These are phyloP conservation scores for Zoroaster sp. DNA, from an alignment of 53 echinoderm and acorn worm species.

Conservation along the genomic window DNA sequence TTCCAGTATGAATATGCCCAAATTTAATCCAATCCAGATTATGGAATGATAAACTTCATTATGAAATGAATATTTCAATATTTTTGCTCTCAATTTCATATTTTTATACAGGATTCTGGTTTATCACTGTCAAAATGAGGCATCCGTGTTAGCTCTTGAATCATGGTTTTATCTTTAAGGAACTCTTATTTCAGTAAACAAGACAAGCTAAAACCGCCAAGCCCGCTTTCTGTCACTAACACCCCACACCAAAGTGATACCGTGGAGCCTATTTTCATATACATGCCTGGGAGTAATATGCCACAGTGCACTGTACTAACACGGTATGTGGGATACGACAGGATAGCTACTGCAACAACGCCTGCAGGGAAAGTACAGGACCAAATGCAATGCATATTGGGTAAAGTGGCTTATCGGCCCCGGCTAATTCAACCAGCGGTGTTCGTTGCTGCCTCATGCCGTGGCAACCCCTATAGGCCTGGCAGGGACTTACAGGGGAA, in stretches of 20 bases:
- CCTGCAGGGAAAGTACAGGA: not conserved
- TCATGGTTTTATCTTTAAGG: not conserved
- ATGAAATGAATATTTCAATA: not conserved
- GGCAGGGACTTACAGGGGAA: not conserved
- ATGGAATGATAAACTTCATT: not conserved
- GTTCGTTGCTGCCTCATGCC: constrained; percentile 39
- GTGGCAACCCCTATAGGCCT: constrained; percentile 45
- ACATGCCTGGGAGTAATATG: constrained; percentile 4
- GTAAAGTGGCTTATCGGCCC: constrained; percentile 53
- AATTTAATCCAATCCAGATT: not conserved
- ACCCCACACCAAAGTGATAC: constrained; percentile 17
- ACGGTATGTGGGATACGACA: constrained; percentile 17
- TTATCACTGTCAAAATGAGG: not conserved
- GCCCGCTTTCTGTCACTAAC: constrained; percentile 22
- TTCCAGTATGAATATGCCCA: not conserved
- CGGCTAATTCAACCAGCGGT: constrained; percentile 44
- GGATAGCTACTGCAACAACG: constrained; percentile 27
- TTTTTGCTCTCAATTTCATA: not conserved
- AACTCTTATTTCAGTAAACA: not conserved
- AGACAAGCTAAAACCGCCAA: constrained; percentile 15
- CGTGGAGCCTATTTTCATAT: constrained; percentile 42
- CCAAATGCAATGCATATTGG: constrained; percentile 61
- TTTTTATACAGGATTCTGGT: not conserved
- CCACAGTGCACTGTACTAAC: constrained; percentile 50
- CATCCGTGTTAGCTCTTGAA: not conserved